phyloP scores from a whole-genome alignment of 1,140 invertebrate genomes.

The Cotesia glomerata region DNA sequence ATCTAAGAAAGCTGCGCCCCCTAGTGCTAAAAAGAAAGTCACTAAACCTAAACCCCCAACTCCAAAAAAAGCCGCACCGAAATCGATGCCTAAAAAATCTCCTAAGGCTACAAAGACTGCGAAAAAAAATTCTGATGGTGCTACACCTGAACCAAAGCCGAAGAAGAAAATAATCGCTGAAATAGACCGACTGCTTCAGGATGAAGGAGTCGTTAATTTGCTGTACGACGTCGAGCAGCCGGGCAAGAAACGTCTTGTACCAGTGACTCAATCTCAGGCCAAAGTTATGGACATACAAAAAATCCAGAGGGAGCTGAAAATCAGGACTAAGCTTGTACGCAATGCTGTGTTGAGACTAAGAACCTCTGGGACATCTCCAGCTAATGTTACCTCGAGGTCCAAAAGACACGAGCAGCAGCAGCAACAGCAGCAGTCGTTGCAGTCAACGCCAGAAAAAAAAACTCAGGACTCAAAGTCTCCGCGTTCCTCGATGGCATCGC shows the following conservation, averaged over 20 bases:
- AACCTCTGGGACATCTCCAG: constrained; percentile 39
- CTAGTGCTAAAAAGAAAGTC: constrained; percentile 41
- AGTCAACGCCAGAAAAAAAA: constrained; percentile 48
- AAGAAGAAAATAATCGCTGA: constrained; percentile 71
- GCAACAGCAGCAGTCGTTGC: constrained; percentile 50
- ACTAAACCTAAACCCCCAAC: constrained; percentile 28
- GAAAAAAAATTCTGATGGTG: constrained; percentile 21
- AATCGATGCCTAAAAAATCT: constrained; percentile 22
- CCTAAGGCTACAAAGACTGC: not conserved
- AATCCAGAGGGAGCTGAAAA: constrained; percentile 56
- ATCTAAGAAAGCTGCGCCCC: constrained; percentile 17
- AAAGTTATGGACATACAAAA: constrained; percentile 65
- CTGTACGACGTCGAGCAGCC: constrained; percentile 76
- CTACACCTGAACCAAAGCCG: constrained; percentile 35
- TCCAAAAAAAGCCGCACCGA: constrained; percentile 19
- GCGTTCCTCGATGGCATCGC: constrained; percentile 52
- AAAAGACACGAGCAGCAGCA: constrained; percentile 59
- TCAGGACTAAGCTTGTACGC: constrained; percentile 63
- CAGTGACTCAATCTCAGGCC: constrained; percentile 62
- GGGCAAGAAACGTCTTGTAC: constrained; percentile 58
- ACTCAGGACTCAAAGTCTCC: constrained; percentile 55
- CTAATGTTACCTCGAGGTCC: constrained; percentile 57
- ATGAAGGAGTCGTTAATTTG: constrained; percentile 86
- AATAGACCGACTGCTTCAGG: constrained; percentile 78
- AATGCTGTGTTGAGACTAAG: constrained; percentile 64